Evolutionary conservation across 1,140 invertebrate genomes (phyloP), one percentile per base, ranked within the genome.

Genomic region (Pseudachorutes palmiensis): DNA sequence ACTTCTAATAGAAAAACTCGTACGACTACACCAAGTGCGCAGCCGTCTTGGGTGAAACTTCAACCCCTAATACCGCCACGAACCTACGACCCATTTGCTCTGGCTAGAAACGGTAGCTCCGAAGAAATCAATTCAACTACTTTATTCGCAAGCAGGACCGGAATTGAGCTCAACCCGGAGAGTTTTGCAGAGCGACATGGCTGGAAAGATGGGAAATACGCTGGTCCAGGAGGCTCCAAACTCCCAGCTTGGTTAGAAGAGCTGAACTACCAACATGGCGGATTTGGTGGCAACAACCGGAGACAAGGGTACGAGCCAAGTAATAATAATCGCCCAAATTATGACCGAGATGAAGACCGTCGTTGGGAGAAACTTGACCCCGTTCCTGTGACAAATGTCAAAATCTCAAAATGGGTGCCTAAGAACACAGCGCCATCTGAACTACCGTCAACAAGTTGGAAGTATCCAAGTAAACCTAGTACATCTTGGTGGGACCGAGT

Each of bases 391-490:
- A 66, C 70, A 22, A 68, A 66, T 16, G 72, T 74, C 22, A 49
- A 65, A 2, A 74, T 74, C 14, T 71, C 72, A 1, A 74, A 74
- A 68, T 74, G 72, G 72, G 72, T 74, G 2, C 72, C 72, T 16
- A 74, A 74, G 67, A 70, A 70, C 30, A 74, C 70, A 16, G 36
- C 57, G 22, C 22, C 36, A 31, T 67, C 68, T 12, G 70, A 74
- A 24, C 64, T 74, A 60, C 72, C 72, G 26, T 65, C 72, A 22
- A 74, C 72, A 28, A 67, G 51, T 33, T 70, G 68, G 62, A 59
- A 24, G 31, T 36, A 62, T 64, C 1, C 36, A 66, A 51, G 70
- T 66, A 58, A 68, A 64, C 48, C 62, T 60, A 61, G 26, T 9
- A 5, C 55, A 58, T 51, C 58, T 0, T 74, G 68, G 70, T 74